These are phyloP conservation scores for Hydropotes inermis DNA, from an alignment of 2,113 vertebrate species.

Conservation along the genomic window DNA sequence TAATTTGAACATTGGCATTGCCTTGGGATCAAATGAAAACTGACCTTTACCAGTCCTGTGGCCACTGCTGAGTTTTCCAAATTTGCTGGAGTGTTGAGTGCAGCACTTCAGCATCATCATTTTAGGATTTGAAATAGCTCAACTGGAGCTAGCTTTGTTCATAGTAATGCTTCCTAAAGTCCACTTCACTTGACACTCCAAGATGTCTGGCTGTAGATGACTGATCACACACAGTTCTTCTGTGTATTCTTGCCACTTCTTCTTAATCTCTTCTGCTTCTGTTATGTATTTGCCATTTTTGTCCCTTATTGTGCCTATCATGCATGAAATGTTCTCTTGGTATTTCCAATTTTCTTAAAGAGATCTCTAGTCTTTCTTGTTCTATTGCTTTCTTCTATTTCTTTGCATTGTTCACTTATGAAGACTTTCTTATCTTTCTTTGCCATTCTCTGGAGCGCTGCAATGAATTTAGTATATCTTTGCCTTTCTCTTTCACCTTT, in stretches of 20 bases:
- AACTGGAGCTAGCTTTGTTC: background rate
- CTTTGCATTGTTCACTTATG: background rate
- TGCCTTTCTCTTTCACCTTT: background rate
- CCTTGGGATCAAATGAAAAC: fast-evolving
- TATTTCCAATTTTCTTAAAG: background rate
- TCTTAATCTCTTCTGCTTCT: background rate
- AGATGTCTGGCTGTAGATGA: background rate
- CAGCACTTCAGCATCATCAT: background rate
- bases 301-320: background rate
- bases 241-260: background rate
- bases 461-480: background rate
- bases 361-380: background rate
- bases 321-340: background rate
- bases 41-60: background rate
- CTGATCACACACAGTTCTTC: background rate
- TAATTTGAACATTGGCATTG: background rate
- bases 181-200: background rate
- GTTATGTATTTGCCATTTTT: background rate
- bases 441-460: background rate
- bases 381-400: background rate
- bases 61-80: background rate
- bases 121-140: background rate
- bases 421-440: background rate
- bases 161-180: background rate
- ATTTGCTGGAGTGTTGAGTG: background rate